These are phyloP conservation scores for Cromileptes altivelis DNA, from an alignment of 2,113 vertebrate species.

Conservation along the genomic window DNA sequence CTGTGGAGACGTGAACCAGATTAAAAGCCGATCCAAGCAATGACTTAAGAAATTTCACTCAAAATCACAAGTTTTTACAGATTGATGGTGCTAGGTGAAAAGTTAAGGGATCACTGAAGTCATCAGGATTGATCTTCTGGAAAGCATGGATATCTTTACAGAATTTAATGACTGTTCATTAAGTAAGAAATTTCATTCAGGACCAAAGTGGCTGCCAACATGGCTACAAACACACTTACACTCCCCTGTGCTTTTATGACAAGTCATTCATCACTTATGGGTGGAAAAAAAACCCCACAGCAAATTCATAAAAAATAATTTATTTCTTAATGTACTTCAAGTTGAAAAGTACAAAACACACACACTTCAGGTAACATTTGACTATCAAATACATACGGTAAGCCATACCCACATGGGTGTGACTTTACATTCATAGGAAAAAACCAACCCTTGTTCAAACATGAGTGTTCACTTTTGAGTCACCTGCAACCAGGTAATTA, in stretches of 20 bases:
- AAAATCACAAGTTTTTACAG: not conserved
- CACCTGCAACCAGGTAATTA: constrained; percentile 50
- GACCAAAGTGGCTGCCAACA: not conserved
- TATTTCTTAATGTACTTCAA: constrained; percentile 50
- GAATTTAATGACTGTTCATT: no score
- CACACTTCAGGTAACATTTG: constrained; percentile 52
- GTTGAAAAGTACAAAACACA: constrained; percentile 47
- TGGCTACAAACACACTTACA: not conserved
- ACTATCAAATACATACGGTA: constrained; percentile 65
- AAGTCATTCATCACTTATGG: not conserved
- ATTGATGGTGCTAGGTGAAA: not conserved
- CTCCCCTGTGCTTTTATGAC: not conserved
- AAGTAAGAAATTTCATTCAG: not conserved
- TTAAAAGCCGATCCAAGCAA: not conserved
- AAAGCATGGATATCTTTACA: no score
- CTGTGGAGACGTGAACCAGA: not conserved
- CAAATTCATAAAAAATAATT: constrained; percentile 64
- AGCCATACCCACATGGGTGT: not conserved
- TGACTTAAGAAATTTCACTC: not conserved
- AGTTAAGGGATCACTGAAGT: no score
- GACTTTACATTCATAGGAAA: constrained; percentile 49
- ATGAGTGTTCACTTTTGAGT: constrained; percentile 15
- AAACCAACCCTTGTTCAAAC: constrained; percentile 22
- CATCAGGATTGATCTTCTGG: not conserved
- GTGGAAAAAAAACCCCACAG: not conserved